Evolutionary conservation across 2,797 vertebrate species (phyloP).

Genomic region (Falco peregrinus): DNA sequence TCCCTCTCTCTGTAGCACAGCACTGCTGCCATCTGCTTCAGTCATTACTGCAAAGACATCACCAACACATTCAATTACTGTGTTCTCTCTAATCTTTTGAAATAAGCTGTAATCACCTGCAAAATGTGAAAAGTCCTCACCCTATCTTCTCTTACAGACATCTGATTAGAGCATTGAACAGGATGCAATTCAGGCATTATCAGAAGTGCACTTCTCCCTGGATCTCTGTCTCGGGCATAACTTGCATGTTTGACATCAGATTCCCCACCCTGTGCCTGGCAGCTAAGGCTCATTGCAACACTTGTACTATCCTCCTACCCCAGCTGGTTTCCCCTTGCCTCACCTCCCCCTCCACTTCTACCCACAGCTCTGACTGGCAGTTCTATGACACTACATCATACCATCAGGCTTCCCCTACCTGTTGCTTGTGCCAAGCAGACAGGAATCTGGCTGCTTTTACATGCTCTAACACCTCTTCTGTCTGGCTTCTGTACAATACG

Average conservation of each 20-base stretch:
- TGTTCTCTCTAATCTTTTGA: background rate
- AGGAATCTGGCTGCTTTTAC: background rate
- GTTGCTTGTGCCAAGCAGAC: background rate
- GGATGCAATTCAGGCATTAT: background rate
- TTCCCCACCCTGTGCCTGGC: background rate
- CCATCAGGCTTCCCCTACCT: background rate
- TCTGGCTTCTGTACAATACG: background rate
- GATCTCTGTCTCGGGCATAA: background rate
- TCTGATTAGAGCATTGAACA: background rate
- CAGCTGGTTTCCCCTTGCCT: background rate
- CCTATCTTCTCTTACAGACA: background rate
- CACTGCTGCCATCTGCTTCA: conserved; percentile 31
- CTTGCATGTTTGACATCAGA: background rate
- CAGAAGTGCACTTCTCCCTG: background rate
- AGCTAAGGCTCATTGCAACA: background rate
- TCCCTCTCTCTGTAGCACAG: background rate
- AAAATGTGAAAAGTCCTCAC: background rate
- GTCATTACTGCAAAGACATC: background rate
- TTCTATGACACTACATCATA: background rate
- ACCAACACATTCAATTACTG: background rate
- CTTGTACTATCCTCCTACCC: background rate
- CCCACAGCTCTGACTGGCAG: background rate
- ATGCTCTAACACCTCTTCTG: background rate
- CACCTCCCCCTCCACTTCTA: background rate
- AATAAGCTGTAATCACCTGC: background rate